Base-by-base conservation (phyloP, 1,140 invertebrate species). In the Calycopis cecrops region DNA sequence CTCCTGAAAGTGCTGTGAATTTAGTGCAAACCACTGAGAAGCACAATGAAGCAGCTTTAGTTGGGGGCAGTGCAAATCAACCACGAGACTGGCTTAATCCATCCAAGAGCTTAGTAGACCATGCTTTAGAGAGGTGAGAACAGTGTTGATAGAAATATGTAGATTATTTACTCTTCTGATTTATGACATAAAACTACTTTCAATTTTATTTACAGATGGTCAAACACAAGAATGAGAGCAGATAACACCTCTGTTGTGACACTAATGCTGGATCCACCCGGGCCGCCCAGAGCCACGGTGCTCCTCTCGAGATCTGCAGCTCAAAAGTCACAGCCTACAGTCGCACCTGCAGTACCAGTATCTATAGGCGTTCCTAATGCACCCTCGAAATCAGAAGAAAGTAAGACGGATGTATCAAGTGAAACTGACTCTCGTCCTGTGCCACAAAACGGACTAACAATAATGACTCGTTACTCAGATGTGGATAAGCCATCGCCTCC, bases 181-280 rank as follows among this genome's bases (percentile, higher is more conserved):
- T 38, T 52, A 4, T 50, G n/a, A n/a, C 7, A 38, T 52, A 4
- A 40, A 12, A 3, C 35, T 54, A n/a, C n/a, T 9, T 54, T 44
- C 16, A 9, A 16, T 44, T 47, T 66, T 37, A 55, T 54, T 70
- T 72, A 11, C 63, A 91, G 92, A 57, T 95, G 96, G 91, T 92
- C 90, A 11, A 90, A 88, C 34, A 94, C 93, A 7, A 91, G 94
- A 71, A 92, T 98, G 89, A 90, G 96, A 34, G 97, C 97, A 9
- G 97, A 99, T 85, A 99, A 99, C 80, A 98, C 96, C 3, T 97
- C 95, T 52, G 97, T 97, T 42, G 94, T 99, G 6, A 98, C 97
- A 35, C 89, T 98, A 16, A 94, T 98, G 91, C 88, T 98, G 49
- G 96, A 98, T 85, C 96, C 96, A 55, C 94, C 96, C 6, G 95